A percentile compares a stretch with the other conserved stretches of the same genome.
phyloP scores from a whole-genome alignment of 2,113 vertebrate species.

The Anarhynchus alexandrinus region DNA sequence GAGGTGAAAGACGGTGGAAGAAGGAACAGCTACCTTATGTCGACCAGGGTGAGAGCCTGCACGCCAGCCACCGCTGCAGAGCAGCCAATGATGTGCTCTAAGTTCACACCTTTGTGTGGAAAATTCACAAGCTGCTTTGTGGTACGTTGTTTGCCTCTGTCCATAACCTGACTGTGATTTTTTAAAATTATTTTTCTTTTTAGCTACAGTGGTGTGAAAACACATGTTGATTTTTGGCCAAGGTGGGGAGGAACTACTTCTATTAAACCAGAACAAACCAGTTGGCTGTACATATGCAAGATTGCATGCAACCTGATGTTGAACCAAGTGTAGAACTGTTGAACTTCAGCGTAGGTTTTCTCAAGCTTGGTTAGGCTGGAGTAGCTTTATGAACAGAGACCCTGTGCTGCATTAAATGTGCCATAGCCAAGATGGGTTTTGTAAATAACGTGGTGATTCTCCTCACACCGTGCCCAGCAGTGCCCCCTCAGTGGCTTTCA shows the following conservation, averaged over 20 bases:
- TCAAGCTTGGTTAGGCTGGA: neutral
- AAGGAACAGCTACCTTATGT: neutral
- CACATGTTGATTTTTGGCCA: neutral
- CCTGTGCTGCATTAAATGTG: neutral
- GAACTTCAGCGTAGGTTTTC: neutral
- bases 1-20: neutral
- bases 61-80: neutral
- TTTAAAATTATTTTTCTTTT: neutral
- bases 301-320: neutral
- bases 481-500: neutral
- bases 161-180: neutral
- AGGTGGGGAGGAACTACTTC: neutral
- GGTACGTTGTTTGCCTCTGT: neutral
- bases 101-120: neutral
- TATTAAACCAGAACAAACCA: neutral
- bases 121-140: neutral
- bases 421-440: neutral
- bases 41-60: neutral
- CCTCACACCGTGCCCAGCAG: neutral
- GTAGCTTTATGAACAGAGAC: neutral
- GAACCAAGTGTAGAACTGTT: neutral
- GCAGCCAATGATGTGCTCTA: neutral
- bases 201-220: neutral
- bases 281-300: accelerated
- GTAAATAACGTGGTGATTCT: neutral